phyloP scores from a whole-genome alignment of 2,113 vertebrate species.

The Pitta sordida region DNA sequence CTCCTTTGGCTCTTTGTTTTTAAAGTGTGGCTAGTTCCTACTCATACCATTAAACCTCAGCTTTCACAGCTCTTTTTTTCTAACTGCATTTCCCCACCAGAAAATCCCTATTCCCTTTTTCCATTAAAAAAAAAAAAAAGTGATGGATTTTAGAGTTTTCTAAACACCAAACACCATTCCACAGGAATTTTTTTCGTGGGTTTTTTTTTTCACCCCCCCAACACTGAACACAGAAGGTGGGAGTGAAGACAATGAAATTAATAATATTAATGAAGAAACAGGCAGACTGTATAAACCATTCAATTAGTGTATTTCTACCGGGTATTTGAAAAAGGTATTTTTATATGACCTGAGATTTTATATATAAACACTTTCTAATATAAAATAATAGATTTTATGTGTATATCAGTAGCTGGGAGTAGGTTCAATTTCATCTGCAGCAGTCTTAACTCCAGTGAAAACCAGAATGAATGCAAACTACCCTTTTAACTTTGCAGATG shows the following conservation, averaged over 20 bases:
- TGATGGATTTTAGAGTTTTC: neutral
- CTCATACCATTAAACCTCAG: neutral
- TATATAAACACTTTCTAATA: neutral
- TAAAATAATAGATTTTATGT: neutral
- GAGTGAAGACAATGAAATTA: neutral
- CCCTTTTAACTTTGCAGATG: neutral
- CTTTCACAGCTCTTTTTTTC: neutral
- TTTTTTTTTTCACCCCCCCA: fast-evolving
- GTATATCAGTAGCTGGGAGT: neutral
- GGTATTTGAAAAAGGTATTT: neutral
- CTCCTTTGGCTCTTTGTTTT: neutral
- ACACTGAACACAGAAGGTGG: neutral
- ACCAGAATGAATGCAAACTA: neutral
- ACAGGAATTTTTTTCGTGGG: neutral
- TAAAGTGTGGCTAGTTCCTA: neutral
- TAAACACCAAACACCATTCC: neutral
- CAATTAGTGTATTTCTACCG: neutral
- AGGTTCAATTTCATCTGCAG: neutral
- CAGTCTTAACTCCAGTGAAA: neutral
- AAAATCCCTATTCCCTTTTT: neutral
- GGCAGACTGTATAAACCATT: neutral
- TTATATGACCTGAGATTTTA: neutral
- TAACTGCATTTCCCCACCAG: neutral
- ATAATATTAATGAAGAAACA: neutral
- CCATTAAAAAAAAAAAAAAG: neutral